These are phyloP conservation scores for Steromphala cineraria DNA, from an alignment of 2,888 invertebrate genomes.

Conservation along the genomic window DNA sequence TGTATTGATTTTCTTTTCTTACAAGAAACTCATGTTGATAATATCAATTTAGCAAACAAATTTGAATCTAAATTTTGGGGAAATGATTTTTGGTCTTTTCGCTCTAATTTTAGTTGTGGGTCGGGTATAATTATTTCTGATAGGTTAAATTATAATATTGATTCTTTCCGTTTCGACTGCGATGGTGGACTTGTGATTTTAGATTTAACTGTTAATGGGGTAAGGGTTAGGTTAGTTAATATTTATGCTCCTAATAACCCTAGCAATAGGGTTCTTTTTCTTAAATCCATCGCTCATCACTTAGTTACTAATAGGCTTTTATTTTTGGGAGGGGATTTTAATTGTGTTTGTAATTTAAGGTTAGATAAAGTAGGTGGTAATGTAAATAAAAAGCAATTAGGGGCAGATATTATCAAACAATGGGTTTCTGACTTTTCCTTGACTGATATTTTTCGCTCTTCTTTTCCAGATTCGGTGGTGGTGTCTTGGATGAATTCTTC, in stretches of 20 bases:
- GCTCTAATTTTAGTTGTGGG: neutral
- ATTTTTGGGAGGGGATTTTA: slow-evolving; percentile 14
- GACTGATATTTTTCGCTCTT: neutral
- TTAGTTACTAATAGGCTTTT: neutral
- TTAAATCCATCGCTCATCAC: neutral
- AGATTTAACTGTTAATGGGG: neutral
- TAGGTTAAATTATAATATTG: neutral
- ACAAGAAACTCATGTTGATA: slow-evolving; percentile 13
- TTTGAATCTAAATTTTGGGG: neutral
- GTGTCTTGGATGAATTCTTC: neutral
- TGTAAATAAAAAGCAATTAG: neutral
- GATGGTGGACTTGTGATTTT: neutral
- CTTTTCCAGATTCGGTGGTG: neutral
- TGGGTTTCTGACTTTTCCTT: neutral
- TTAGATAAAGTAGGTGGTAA: slow-evolving; percentile 16
- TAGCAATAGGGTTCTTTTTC: neutral
- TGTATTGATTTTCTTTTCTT: slow-evolving; percentile 20
- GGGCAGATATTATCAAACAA: neutral
- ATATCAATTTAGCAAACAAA: neutral
- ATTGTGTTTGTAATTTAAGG: neutral
- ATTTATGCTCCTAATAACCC: neutral
- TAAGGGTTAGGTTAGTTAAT: neutral
- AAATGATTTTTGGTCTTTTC: slow-evolving; percentile 2
- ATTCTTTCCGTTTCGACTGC: neutral
- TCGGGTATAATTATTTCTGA: neutral